These are phyloP conservation scores for Cariama cristata DNA, from an alignment of 2,113 vertebrate species.

Conservation along the genomic window DNA sequence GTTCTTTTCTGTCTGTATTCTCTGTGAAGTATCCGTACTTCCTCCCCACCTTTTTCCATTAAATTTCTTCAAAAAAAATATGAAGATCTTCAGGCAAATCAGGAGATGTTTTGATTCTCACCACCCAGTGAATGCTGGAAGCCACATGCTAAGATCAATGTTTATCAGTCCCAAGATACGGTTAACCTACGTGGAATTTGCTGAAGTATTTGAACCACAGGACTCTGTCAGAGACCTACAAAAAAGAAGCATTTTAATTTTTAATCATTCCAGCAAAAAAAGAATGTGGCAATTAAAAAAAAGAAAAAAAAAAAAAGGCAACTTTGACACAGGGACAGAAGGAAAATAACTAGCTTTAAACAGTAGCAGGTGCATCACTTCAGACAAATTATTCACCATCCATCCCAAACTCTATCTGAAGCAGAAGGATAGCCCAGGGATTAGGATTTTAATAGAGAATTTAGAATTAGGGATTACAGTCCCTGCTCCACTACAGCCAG, in stretches of 20 bases:
- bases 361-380: neutral
- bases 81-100: neutral
- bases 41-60: neutral
- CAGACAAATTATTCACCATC: neutral
- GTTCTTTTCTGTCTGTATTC: neutral
- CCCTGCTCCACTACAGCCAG: neutral
- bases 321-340: neutral
- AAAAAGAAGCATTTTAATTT: neutral
- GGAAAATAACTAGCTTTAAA: neutral
- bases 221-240: neutral
- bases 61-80: neutral
- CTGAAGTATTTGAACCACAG: neutral
- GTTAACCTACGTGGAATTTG: neutral
- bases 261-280: neutral
- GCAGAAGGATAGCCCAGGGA: conserved; percentile 20
- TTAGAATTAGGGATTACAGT: conserved; percentile 14
- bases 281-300: neutral
- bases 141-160: neutral
- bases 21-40: neutral
- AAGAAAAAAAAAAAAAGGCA: neutral
- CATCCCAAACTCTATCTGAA: neutral
- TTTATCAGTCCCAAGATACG: neutral
- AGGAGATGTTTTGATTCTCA: neutral
- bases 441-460: conserved; percentile 38
- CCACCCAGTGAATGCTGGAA: neutral